Base-by-base conservation (phyloP, 2,797 vertebrate genomes). In the Cottoperca gobio region DNA sequence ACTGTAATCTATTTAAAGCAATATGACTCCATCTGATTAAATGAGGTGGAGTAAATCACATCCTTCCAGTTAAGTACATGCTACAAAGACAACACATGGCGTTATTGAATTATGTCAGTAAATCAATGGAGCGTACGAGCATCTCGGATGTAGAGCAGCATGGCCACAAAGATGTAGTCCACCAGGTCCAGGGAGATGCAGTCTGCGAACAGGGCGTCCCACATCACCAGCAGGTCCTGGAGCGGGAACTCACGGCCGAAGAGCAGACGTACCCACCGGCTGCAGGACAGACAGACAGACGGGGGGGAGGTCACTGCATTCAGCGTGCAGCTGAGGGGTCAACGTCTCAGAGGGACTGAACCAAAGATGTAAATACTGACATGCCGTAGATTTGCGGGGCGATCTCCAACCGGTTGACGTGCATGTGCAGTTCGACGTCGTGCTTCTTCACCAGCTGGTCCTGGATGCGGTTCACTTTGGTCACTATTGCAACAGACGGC, bases 391-490 rank as follows among this genome's bases (percentile, higher is more conserved):
- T 99, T 81, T 99, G 98, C 0, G 98, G 98, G 54, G 98, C 98
- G 17, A 99, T 99, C 93, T 99, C 98, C 72, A 99, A 95, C 59
- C 98, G 94, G 88, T 98, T 99, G 78, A 99, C 93, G 87, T 99
- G 98, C 97, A 99, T 98, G 88, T 98, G 96, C 54, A 99, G 95
- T 67, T 99, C 98, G 75, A 96, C 94, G 70, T 99, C 98, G n/a
- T 99, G 97, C 79, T 97, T 99, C 93, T 99, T 99, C 86, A 99
- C 92, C 78, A 99, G 94, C 89, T 96, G 97, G 93, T 99, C 98
- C 86, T 99, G 98, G 93, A 99, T 98, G 69, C 98, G 96, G 92
- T 99, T 99, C 73, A 99, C 97, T 95, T 99, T 99, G 79, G 97
- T 96, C 81, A 99, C 98, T 90, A 99, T 95, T 87, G 97, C 98